Conservation (phyloP, 2,888 invertebrate genomes). For the Synergus laeviventris region DNA sequence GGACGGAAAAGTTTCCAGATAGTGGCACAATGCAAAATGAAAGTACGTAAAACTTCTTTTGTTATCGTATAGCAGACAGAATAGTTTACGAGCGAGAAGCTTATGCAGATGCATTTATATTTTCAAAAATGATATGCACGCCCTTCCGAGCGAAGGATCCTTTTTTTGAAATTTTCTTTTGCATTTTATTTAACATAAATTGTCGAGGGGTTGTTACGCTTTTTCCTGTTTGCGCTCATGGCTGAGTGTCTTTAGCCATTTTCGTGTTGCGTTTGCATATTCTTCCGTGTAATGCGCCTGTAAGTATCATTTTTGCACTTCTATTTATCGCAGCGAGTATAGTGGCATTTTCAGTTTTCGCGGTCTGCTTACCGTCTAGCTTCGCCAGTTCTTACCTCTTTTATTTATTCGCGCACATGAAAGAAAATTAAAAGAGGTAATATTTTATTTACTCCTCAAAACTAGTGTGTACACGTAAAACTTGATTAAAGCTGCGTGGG, state of each 20-base stretch:
- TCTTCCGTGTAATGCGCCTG: conserved; percentile 25
- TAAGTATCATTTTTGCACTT: conserved; percentile 34
- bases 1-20: conserved; percentile 35
- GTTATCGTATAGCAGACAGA: conserved; percentile 12
- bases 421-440: not conserved
- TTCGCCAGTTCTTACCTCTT: not conserved
- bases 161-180: not conserved
- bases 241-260: conserved; percentile 15
- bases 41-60: conserved; percentile 35
- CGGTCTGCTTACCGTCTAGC: not conserved
- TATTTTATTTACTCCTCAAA: conserved; percentile 18
- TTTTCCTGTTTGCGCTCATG: not conserved
- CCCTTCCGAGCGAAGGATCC: not conserved
- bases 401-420: not conserved
- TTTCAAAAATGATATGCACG: conserved; percentile 19
- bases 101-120: conserved; percentile 11
- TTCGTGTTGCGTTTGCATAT: conserved; percentile 29
- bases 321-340: conserved; percentile 9
- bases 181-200: not conserved
- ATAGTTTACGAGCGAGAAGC: conserved; percentile 1
- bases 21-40: conserved; percentile 37
- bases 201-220: conserved; percentile 4
- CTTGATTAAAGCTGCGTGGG: conserved; percentile 33
- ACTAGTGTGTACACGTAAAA: conserved; percentile 31
- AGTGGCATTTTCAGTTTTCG: conserved; percentile 23